Base-by-base conservation (phyloP, 1,140 invertebrate species). In the Myzus persicae region DNA sequence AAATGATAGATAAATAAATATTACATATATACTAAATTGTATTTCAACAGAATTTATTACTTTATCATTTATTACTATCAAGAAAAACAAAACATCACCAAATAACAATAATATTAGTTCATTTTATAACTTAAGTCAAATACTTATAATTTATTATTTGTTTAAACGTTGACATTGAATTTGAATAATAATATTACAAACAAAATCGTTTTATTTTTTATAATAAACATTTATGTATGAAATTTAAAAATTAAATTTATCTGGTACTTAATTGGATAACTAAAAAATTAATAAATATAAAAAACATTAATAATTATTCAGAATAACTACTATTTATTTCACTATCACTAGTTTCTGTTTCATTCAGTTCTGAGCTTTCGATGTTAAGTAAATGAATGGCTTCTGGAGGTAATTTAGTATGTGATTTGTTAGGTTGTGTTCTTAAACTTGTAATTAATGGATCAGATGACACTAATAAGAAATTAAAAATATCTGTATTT, bases 401-500 rank as follows among this genome's bases (percentile, higher is more conserved):
- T 67, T 59, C 26, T 91, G 90, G 40, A 76, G 11, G 54, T 42
- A 91, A 42, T 76, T 91, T 67, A 91, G n/a, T 91, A 59, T 54
- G 54, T 91, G 54, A 91, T 76, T 26, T 42, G 40, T 91, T 91
- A 76, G 36, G 51, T 44, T 90, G 88, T 90, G 46, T 26, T 90
- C 88, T 54, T 91, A 91, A 91, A 59, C 48, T 59, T 76, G 92
- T 44, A 85, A 93, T 93, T 26, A 85, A 36, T 48, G 81, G 92
- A 87, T 93, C 92, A n/a, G 85, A 93, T 93, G 54, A 54, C 3
- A 93, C 87, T 48, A 93, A 76, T 44, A 93, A n/a, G 36, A 93
- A 84, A 26, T 89, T 85, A 44, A 93, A 67, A n/a, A 93, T 4
- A 89, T 93, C 93, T 51, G 5, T 48, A n/a, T 84, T 93, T 26